Conservation (phyloP, 2,113 vertebrate species). For the Rhizomys pruinosus region DNA sequence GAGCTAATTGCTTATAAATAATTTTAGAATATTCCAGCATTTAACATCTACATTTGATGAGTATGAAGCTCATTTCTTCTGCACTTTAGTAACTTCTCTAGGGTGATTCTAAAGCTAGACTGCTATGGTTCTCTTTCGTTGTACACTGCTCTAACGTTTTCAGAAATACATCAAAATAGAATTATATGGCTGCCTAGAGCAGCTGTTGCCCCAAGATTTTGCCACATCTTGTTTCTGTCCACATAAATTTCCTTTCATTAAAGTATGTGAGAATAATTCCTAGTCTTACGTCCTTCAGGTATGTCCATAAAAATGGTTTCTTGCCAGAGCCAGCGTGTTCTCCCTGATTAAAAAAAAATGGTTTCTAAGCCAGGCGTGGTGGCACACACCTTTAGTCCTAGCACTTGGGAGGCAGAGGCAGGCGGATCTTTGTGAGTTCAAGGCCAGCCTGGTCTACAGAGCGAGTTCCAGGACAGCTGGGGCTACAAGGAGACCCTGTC, state of each 20-base stretch:
- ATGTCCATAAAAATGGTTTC: conserved; percentile 45
- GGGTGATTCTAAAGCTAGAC: conserved; percentile 6
- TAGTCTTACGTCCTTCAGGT: not conserved
- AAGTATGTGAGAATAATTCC: not conserved
- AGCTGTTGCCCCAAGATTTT: not conserved
- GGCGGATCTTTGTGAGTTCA: no score
- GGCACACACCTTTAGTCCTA: no score
- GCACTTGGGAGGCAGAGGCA: no score
- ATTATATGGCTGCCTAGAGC: not conserved
- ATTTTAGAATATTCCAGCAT: conserved; percentile 7
- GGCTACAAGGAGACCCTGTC: no score
- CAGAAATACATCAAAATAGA: not conserved
- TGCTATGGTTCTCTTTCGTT: not conserved
- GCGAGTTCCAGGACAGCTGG: no score
- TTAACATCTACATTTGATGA: conserved; percentile 20
- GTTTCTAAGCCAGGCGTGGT: no score
- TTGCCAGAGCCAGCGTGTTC: no score
- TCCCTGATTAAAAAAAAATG: no score
- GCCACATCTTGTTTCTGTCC: not conserved
- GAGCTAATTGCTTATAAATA: conserved; percentile 30
- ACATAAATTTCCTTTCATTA: not conserved
- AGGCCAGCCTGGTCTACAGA: no score
- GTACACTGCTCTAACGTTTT: not conserved
- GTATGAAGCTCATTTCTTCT: not conserved
- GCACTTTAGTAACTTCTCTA: not conserved